These are phyloP conservation scores for Dendropsophus ebraccatus DNA, from an alignment of 2,113 vertebrate genomes.

Conservation along the genomic window DNA sequence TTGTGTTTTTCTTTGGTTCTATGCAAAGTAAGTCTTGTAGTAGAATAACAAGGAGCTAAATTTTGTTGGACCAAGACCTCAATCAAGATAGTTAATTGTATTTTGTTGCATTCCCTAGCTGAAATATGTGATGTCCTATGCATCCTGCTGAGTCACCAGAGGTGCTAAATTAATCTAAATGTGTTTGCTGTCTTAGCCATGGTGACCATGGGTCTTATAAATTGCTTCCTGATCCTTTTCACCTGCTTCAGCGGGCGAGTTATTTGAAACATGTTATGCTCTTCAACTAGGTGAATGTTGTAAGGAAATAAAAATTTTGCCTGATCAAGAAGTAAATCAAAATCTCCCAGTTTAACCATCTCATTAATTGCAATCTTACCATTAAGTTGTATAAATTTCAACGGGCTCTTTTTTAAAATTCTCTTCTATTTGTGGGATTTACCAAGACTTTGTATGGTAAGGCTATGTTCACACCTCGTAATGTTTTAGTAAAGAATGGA, in stretches of 20 bases:
- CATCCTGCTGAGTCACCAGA: not conserved
- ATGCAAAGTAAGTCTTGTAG: not conserved
- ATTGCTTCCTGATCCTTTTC: slow-evolving; percentile 14
- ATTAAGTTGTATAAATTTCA: too few relatives aligned
- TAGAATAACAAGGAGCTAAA: not conserved
- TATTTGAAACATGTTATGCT: not conserved
- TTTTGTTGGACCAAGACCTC: slow-evolving; percentile 4
- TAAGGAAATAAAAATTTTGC: not conserved
- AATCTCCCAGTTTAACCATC: not conserved
- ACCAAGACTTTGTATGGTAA: too few relatives aligned
- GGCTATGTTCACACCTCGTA: too few relatives aligned
- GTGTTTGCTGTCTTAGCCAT: slow-evolving; percentile 11
- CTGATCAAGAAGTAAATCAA: not conserved
- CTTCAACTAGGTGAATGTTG: not conserved
- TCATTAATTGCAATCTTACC: not conserved
- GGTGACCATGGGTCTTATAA: not conserved
- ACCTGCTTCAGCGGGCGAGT: not conserved
- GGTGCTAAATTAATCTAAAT: slow-evolving; percentile 10
- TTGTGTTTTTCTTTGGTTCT: not conserved
- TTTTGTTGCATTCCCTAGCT: not conserved
- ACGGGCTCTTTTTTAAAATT: too few relatives aligned
- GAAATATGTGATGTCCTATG: not conserved
- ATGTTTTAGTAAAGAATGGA: too few relatives aligned
- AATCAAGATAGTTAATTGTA: not conserved
- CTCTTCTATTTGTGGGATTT: too few relatives aligned